Percentiles rank a stretch among this genome's conserved stretches.
phyloP scores from a whole-genome alignment of 2,797 vertebrate species.

The Melanotaenia boesemani region DNA sequence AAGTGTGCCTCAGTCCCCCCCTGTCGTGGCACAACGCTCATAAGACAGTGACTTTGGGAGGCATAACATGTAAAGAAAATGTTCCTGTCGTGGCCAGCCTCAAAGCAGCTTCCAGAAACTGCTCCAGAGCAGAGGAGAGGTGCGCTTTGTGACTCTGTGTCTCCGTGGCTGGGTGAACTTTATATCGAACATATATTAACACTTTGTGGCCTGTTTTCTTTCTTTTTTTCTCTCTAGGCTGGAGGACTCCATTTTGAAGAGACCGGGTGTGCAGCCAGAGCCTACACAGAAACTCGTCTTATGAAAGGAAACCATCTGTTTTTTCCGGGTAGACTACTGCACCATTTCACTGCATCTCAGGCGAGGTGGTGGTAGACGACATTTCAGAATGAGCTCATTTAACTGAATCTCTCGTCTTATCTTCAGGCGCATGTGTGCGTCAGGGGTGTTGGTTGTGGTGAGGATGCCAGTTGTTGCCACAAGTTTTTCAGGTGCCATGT shows the following conservation, averaged over 20 bases:
- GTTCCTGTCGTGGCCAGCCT: conserved; percentile 36
- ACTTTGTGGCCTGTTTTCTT: conserved; percentile 74
- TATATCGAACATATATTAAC: conserved; percentile 63
- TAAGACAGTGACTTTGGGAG: conserved; percentile 64
- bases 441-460: conserved; percentile 12
- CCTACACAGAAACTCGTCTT: conserved; percentile 63
- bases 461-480: conserved; percentile 65
- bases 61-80: conserved; percentile 30
- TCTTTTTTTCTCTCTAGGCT: conserved; percentile 42
- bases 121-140: conserved; percentile 24
- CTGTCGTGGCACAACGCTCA: conserved; percentile 57
- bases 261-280: conserved; percentile 65
- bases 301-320: conserved; percentile 54
- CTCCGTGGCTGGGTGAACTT: conserved; percentile 62
- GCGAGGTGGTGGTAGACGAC: conserved; percentile 30
- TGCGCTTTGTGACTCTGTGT: conserved; percentile 40
- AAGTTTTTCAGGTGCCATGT: conserved; percentile 66
- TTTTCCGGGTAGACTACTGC: conserved; percentile 58
- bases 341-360: conserved; percentile 45
- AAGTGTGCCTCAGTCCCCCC: conserved; percentile 43
- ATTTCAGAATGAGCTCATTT: conserved; percentile 29
- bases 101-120: conserved; percentile 9
- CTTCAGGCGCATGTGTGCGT: conserved; percentile 36
- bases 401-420: conserved; percentile 6
- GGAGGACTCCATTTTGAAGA: conserved; percentile 87